phyloP scores from a whole-genome alignment of 2,888 invertebrate species.

The Strigamia transsilvanica region DNA sequence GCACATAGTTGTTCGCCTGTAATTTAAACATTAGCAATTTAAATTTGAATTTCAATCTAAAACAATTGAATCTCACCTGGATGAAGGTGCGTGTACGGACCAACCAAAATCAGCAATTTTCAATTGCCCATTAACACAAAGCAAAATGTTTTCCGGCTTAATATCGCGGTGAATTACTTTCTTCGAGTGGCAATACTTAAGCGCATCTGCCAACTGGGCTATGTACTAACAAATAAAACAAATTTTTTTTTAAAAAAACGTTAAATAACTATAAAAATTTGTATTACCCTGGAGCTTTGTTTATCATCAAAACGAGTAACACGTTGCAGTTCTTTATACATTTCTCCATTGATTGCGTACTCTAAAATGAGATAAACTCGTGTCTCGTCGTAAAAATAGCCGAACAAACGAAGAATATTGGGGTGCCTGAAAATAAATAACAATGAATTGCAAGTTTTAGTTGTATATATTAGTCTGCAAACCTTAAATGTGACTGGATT shows the following conservation, averaged over 20 bases:
- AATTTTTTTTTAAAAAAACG: background rate
- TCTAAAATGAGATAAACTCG: constrained; percentile 94
- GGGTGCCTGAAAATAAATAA: constrained; percentile 74
- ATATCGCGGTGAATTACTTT: constrained; percentile 95
- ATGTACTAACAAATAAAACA: constrained; percentile 76
- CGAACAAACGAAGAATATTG: constrained; percentile 90
- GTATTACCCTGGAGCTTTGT: constrained; percentile 66
- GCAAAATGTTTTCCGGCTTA: constrained; percentile 92
- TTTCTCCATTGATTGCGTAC: constrained; percentile 85
- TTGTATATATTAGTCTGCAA: constrained; percentile 53
- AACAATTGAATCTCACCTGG: constrained; percentile 65
- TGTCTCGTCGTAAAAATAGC: constrained; percentile 93
- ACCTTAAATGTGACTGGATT: constrained; percentile 89
- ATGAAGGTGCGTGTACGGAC: constrained; percentile 96
- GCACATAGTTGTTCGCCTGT: constrained; percentile 86
- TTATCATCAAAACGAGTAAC: constrained; percentile 78
- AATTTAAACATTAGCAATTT: background rate
- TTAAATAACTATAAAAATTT: constrained; percentile 50
- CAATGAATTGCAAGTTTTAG: background rate
- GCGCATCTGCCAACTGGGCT: constrained; percentile 84
- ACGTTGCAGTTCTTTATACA: constrained; percentile 71
- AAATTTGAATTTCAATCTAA: too few species aligned
- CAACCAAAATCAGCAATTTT: constrained; percentile 99
- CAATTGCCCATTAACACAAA: constrained; percentile 83
- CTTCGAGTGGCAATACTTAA: constrained; percentile 86